Evolutionary conservation across 1,140 invertebrate species (phyloP).

Genomic region (Orchestia grillus): DNA sequence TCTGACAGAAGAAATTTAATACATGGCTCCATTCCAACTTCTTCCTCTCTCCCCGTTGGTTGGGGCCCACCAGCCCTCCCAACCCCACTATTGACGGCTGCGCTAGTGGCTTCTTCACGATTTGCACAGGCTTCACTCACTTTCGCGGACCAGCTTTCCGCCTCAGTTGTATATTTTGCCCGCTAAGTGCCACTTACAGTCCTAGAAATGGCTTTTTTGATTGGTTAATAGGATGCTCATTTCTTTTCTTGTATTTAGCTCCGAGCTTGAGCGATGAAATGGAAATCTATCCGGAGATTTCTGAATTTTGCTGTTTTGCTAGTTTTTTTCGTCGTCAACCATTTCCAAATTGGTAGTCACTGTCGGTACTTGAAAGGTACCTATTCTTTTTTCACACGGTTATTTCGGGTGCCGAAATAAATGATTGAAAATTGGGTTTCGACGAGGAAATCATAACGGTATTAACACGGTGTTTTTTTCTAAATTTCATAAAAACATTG

Average conservation of each 20-base stretch:
- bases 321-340: neutral
- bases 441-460: too few relatives aligned
- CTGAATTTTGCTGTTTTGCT: neutral
- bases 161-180: neutral
- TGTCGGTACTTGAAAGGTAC: neutral
- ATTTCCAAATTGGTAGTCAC: neutral
- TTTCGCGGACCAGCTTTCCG: neutral
- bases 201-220: neutral
- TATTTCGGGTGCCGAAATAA: neutral
- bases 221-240: neutral
- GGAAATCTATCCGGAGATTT: neutral
- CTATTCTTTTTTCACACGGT: neutral
- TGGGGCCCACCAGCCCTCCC: conserved; percentile 22
- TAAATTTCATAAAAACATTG: too few relatives aligned
- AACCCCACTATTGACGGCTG: neutral
- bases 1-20: conserved; percentile 51
- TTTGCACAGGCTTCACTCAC: conserved; percentile 19
- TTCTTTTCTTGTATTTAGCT: neutral
- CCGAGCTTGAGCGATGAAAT: neutral
- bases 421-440: too few relatives aligned
- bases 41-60: neutral
- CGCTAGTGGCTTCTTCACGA: neutral
- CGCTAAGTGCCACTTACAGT: neutral
- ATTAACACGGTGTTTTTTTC: too few relatives aligned
- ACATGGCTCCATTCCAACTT: conserved; percentile 16